Percentiles rank a stretch among this genome's conserved stretches.
Evolutionary conservation across 1,140 invertebrate genomes (phyloP).

Genomic region (Potamilus streckersoni): DNA sequence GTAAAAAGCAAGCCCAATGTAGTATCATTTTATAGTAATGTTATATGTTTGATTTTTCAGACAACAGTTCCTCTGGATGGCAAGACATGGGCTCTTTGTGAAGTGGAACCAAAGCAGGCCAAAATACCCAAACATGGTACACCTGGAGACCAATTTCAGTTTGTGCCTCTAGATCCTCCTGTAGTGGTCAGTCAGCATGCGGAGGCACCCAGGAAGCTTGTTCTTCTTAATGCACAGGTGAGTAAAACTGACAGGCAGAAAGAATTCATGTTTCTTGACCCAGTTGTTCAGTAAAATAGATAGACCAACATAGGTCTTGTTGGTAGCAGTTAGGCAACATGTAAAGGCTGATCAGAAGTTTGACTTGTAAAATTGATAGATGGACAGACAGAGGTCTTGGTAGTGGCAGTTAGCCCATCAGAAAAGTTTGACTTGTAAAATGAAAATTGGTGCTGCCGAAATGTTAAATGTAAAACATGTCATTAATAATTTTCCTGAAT

Average conservation of each 20-base stretch:
- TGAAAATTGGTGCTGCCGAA: too few relatives aligned
- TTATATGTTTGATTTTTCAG: slow-evolving; percentile 65
- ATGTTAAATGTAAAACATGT: too few relatives aligned
- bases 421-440: too few relatives aligned
- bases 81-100: slow-evolving; percentile 84
- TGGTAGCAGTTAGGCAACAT: slow-evolving; percentile 79
- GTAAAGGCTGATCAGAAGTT: slow-evolving; percentile 80
- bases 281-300: too few relatives aligned
- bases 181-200: slow-evolving; percentile 82
- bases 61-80: slow-evolving; percentile 84
- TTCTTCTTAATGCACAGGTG: slow-evolving; percentile 85
- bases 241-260: neutral
- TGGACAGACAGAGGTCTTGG: too few relatives aligned
- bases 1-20: too few relatives aligned
- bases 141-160: neutral
- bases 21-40: neutral
- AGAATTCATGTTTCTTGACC: too few relatives aligned
- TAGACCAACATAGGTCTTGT: too few relatives aligned
- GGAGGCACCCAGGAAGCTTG: slow-evolving; percentile 80
- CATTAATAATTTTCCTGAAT: too few relatives aligned
- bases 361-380: slow-evolving; percentile 78
- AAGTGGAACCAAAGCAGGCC: slow-evolving; percentile 67
- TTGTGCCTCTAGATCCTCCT: slow-evolving; percentile 70
- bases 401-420: too few relatives aligned
- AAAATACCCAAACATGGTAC: slow-evolving; percentile 21